Percentiles rank a stretch among this genome's conserved stretches.
These are phyloP conservation scores for Mythimna impura DNA, from an alignment of 2,888 invertebrate genomes.

Conservation along the genomic window DNA sequence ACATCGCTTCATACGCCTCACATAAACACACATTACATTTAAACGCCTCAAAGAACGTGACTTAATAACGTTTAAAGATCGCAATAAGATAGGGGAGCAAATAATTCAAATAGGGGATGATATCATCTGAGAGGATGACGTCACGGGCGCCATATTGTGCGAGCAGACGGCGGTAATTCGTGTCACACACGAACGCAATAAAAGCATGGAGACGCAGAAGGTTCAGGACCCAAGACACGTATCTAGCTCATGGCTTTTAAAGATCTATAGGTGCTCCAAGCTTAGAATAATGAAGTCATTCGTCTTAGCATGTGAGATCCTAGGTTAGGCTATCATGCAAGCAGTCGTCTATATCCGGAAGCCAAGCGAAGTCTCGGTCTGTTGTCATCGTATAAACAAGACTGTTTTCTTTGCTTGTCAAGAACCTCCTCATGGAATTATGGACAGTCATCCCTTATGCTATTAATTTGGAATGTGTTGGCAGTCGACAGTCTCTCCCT, in stretches of 20 bases:
- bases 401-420: too few relatives aligned
- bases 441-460: background rate
- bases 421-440: background rate
- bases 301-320: background rate
- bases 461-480: background rate
- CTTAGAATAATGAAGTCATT: conserved; percentile 5
- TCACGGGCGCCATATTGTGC: conserved; percentile 43
- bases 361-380: background rate
- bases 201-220: conserved; percentile 37
- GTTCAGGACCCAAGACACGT: conserved; percentile 24
- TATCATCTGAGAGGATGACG: conserved; percentile 56
- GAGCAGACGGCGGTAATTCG: conserved; percentile 34
- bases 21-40: conserved; percentile 40
- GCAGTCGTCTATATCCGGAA: too few relatives aligned
- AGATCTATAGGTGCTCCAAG: conserved; percentile 5
- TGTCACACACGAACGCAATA: conserved; percentile 53
- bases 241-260: conserved; percentile 26
- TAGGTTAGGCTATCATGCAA: conserved; percentile 1
- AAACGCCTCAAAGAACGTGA: conserved; percentile 48
- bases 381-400: too few relatives aligned
- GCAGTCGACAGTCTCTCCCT: background rate
- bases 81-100: conserved; percentile 53
- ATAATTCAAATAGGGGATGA: conserved; percentile 62
- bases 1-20: conserved; percentile 40
- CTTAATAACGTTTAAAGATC: conserved; percentile 60